phyloP scores from a whole-genome alignment of 2,888 invertebrate species.

The Chydorus sphaericus region DNA sequence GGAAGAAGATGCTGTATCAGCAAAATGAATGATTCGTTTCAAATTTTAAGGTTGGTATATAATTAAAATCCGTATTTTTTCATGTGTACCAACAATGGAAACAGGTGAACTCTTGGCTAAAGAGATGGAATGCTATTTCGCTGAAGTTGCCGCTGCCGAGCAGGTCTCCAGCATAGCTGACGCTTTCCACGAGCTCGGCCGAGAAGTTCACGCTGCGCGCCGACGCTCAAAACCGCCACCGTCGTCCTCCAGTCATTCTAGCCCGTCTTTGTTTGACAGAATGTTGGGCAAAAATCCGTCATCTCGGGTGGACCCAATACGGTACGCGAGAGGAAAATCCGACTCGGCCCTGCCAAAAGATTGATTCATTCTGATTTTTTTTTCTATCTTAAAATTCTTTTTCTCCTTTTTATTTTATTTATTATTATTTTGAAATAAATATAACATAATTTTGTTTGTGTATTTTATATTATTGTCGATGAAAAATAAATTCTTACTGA shows the following conservation, averaged over 20 bases:
- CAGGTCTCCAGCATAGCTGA: conserved; percentile 67
- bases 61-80: too few species aligned
- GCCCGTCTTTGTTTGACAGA: conserved; percentile 44
- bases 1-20: too few species aligned
- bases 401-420: too few species aligned
- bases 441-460: too few species aligned
- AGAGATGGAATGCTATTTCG: conserved; percentile 74
- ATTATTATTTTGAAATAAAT: too few species aligned
- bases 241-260: not conserved
- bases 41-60: too few species aligned
- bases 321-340: conserved; percentile 73
- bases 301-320: conserved; percentile 30
- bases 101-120: conserved; percentile 61
- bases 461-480: too few species aligned
- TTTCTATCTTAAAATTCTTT: too few species aligned
- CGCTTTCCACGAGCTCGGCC: conserved; percentile 68
- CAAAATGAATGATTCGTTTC: too few species aligned
- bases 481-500: too few species aligned
- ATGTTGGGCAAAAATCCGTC: conserved; percentile 49
- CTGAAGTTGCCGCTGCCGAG: conserved; percentile 76
- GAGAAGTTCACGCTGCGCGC: conserved; percentile 61
- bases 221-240: conserved; percentile 50
- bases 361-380: too few species aligned
- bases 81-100: too few species aligned
- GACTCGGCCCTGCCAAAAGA: conserved; percentile 67